phyloP scores from a whole-genome alignment of 2,888 invertebrate species.

The Volucella zonaria region DNA sequence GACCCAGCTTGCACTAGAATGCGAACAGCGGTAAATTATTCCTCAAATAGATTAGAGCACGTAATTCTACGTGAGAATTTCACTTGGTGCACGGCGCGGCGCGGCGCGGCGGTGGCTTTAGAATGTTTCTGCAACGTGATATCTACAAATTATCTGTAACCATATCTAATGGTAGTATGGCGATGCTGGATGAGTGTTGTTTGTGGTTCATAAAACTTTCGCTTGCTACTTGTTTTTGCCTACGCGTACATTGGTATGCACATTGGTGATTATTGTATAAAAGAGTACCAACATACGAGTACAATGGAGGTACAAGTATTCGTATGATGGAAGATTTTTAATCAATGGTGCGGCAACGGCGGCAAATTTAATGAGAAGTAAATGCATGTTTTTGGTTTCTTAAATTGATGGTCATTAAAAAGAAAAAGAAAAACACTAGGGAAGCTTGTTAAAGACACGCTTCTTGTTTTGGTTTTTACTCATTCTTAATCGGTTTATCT shows the following conservation, averaged over 20 bases:
- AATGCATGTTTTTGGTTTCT: slow-evolving; percentile 50
- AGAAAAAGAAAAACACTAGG: slow-evolving; percentile 14
- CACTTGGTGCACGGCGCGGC: slow-evolving; percentile 8
- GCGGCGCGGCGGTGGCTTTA: slow-evolving; percentile 6
- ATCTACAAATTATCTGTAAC: slow-evolving; percentile 5
- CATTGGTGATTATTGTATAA: slow-evolving; percentile 10
- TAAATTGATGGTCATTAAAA: slow-evolving; percentile 23
- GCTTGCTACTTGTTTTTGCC: slow-evolving; percentile 20
- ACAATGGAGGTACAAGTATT: background rate
- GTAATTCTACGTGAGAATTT: slow-evolving; percentile 69
- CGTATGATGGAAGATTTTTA: slow-evolving; percentile 34
- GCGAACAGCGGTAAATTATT: slow-evolving; percentile 29
- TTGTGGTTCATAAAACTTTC: slow-evolving; percentile 48
- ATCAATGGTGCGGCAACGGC: slow-evolving; percentile 6
- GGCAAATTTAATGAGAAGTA: slow-evolving; percentile 42
- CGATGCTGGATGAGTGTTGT: slow-evolving; percentile 28
- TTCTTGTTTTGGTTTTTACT: slow-evolving; percentile 14
- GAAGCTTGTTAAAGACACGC: background rate
- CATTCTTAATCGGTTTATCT: background rate
- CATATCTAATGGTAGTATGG: background rate
- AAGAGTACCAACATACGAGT: background rate
- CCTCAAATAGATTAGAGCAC: slow-evolving; percentile 64
- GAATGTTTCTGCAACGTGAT: slow-evolving; percentile 20
- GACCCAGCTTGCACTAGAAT: slow-evolving; percentile 18
- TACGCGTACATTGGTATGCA: background rate